Conservation (phyloP, 2,797 vertebrate species). For the Ptychadena robeensis region DNA sequence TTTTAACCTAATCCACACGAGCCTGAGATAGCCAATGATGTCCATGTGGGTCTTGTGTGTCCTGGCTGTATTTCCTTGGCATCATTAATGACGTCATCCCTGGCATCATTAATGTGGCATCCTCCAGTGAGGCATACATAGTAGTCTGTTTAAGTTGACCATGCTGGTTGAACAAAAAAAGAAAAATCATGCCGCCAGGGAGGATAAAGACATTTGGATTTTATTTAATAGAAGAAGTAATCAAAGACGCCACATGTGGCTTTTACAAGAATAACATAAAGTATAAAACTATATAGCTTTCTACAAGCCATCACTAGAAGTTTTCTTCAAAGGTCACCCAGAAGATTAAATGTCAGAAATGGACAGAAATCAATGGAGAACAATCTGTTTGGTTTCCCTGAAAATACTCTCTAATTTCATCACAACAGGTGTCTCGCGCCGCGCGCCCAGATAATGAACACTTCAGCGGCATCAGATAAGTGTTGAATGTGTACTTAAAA, state of each 20-base stretch:
- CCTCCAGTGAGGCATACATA: too few relatives aligned
- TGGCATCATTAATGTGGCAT: too few relatives aligned
- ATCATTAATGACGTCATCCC: too few relatives aligned
- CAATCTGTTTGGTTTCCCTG: constrained; percentile 51
- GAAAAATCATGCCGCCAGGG: background rate
- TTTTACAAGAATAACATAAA: constrained; percentile 20
- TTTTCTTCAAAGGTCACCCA: constrained; percentile 52
- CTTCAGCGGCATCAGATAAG: constrained; percentile 55
- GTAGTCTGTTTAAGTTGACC: too few relatives aligned
- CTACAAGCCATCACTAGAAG: constrained; percentile 37
- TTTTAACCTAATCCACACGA: too few relatives aligned
- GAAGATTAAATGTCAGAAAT: constrained; percentile 57
- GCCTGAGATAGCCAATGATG: too few relatives aligned
- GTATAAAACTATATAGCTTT: constrained; percentile 25
- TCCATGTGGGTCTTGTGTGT: too few relatives aligned
- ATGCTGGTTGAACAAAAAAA: too few relatives aligned
- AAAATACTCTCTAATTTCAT: constrained; percentile 55
- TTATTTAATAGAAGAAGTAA: constrained; percentile 5
- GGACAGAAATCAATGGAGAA: constrained; percentile 56
- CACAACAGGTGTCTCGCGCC: constrained; percentile 49
- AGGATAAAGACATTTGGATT: background rate
- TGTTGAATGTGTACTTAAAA: constrained; percentile 57
- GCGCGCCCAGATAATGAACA: constrained; percentile 52
- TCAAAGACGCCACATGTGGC: background rate
- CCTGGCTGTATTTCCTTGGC: too few relatives aligned